Conservation (phyloP, 2,797 vertebrate species). For the Hylomyscus alleni region DNA sequence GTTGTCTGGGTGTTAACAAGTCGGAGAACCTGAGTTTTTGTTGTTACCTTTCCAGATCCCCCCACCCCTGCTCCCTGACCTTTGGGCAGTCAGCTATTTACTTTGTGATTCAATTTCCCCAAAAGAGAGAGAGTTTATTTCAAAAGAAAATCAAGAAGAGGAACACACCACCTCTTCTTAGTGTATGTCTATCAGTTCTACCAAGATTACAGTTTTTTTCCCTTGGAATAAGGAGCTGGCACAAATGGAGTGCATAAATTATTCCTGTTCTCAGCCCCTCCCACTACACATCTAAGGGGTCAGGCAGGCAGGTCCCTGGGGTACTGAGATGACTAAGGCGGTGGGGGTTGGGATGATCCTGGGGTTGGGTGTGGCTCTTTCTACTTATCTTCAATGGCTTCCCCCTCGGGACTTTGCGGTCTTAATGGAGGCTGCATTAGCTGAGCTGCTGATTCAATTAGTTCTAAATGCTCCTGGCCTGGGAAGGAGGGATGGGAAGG, state of each 20-base stretch:
- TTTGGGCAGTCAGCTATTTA: not conserved
- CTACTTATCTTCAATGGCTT: slow-evolving; percentile 77
- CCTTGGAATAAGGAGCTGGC: slow-evolving; percentile 11
- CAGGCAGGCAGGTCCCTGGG: fast-evolving
- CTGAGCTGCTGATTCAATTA: slow-evolving; percentile 92
- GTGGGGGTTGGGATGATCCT: not conserved
- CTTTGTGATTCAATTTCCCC: slow-evolving; percentile 24
- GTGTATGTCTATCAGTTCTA: not conserved
- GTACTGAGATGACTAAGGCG: fast-evolving
- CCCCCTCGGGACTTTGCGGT: slow-evolving; percentile 86
- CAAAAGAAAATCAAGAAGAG: slow-evolving; percentile 37
- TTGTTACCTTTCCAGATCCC: not conserved
- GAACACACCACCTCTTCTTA: not conserved
- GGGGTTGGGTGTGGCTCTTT: slow-evolving; percentile 72
- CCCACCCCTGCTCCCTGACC: not conserved
- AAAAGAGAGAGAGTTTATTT: not conserved
- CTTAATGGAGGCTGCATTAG: slow-evolving; percentile 93
- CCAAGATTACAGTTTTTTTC: not conserved
- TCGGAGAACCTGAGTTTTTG: not conserved
- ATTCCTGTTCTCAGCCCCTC: not conserved
- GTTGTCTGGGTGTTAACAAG: not conserved
- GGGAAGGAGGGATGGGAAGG: slow-evolving; percentile 75
- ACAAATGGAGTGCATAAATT: not conserved
- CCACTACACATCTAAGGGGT: not conserved
- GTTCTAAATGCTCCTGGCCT: slow-evolving; percentile 83